Percentiles rank a stretch among this genome's conserved stretches.
phyloP scores from a whole-genome alignment of 2,888 invertebrate genomes.

The Tinea semifulvella region DNA sequence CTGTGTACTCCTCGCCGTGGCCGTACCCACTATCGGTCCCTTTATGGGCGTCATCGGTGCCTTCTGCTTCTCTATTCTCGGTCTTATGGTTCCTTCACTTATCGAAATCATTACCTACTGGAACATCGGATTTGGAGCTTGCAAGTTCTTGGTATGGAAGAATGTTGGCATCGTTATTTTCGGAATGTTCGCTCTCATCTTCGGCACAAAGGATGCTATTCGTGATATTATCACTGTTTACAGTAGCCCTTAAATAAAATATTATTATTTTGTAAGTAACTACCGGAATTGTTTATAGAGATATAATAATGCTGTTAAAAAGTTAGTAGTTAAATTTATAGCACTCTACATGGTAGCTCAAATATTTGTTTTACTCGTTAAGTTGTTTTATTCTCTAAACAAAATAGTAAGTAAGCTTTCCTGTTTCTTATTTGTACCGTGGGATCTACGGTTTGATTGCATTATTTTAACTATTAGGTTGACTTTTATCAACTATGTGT shows the following conservation, averaged over 20 bases:
- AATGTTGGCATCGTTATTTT: conserved; percentile 78
- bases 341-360: neutral
- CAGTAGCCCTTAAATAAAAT: conserved; percentile 5
- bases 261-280: neutral
- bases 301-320: conserved; percentile 1
- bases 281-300: neutral
- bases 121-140: conserved; percentile 81
- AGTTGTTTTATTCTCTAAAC: too few relatives aligned
- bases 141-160: conserved; percentile 80
- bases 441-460: too few relatives aligned
- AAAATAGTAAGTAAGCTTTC: too few relatives aligned
- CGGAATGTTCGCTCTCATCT: conserved; percentile 81
- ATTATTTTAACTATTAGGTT: too few relatives aligned
- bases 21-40: conserved; percentile 87
- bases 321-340: too few relatives aligned
- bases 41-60: conserved; percentile 94
- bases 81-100: conserved; percentile 85
- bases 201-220: conserved; percentile 70
- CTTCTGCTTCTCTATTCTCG: conserved; percentile 91
- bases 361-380: conserved; percentile 4
- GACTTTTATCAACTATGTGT: too few relatives aligned
- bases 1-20: conserved; percentile 81
- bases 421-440: too few relatives aligned
- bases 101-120: conserved; percentile 88
- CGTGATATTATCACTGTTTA: conserved; percentile 31